Conservation (phyloP, 2,797 vertebrate genomes). For the Sebastiscus albofasciatus region DNA sequence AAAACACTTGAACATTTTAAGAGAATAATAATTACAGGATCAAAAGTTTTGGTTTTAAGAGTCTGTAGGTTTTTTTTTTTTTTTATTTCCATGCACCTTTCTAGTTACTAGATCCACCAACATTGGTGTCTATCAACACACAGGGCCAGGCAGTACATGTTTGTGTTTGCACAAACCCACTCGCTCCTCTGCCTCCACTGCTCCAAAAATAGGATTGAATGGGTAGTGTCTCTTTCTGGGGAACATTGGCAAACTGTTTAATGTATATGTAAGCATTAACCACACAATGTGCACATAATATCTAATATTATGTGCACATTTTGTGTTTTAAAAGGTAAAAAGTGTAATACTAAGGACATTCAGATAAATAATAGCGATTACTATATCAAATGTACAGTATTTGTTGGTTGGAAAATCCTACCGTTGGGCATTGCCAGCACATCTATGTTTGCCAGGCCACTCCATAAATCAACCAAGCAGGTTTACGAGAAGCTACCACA, state of each 20-base stretch:
- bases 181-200: constrained; percentile 14
- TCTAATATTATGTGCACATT: background rate
- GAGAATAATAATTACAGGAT: background rate
- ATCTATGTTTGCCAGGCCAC: background rate
- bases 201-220: constrained; percentile 6
- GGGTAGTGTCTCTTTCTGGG: background rate
- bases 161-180: constrained; percentile 36
- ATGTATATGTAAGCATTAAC: background rate
- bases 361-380: background rate
- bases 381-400: background rate
- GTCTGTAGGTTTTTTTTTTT: background rate
- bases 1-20: background rate
- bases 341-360: background rate
- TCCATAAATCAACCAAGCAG: background rate
- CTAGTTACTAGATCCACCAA: constrained; percentile 1
- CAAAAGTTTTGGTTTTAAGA: background rate
- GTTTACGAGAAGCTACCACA: background rate
- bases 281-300: background rate
- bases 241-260: background rate
- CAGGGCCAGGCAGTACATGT: background rate
- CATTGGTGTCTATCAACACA: constrained; percentile 23
- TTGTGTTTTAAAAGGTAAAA: background rate
- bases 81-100: background rate
- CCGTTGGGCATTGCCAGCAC: too few species aligned
- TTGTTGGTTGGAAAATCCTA: background rate